Base-by-base conservation (phyloP, 2,888 invertebrate species). In the Linyphia triangularis region DNA sequence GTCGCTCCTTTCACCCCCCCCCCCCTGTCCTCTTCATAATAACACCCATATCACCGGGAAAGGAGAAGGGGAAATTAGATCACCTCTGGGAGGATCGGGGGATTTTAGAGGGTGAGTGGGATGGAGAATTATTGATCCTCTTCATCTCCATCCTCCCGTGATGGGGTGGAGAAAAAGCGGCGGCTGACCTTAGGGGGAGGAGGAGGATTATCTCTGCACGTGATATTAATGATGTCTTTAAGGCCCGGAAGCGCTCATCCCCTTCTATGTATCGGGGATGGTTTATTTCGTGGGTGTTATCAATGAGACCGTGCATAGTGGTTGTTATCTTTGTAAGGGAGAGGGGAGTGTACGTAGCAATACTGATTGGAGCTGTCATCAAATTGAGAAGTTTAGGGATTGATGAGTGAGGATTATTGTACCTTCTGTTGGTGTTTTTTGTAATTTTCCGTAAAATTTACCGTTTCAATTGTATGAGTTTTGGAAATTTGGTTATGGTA, bases 151-250 rank as follows among this genome's bases (percentile, higher is more conserved):
- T 30, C 40, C 33, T 30, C 33, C 33, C 61, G 40, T 33, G 26
- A 16, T 13, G 63, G 9, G 40, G 37, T 33, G 57, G 30, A 24
- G 30, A 73, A 73, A 73, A 73, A 51, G 19, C 10, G 67, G 19
- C n/a, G 75, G 33, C 30, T 30, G 75, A 10, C 59, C 51, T 19
- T 33, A 40, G 78, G 19, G 19, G 70, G 57, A 37, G 24, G 26
- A 16, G 22, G 19, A n/a, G 70, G 70, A 72, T 82, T 72, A 70
- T 82, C 70, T 9, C 28, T 28, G 82, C 70, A 82, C 70, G 82
- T 82, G 82, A 72, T 72, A 82, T 82, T 82, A 72, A 82, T 82
- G 82, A 82, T 72, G 82, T 79, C 78, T 79, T 79, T 67, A 79
- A 79, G 78, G 67, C 43, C 78, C 78, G 78, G 78, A 79, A 67